A percentile compares a stretch with the other conserved stretches of the same genome.
phyloP scores from a whole-genome alignment of 1,140 invertebrate genomes.

The Aporrectodea caliginosa region DNA sequence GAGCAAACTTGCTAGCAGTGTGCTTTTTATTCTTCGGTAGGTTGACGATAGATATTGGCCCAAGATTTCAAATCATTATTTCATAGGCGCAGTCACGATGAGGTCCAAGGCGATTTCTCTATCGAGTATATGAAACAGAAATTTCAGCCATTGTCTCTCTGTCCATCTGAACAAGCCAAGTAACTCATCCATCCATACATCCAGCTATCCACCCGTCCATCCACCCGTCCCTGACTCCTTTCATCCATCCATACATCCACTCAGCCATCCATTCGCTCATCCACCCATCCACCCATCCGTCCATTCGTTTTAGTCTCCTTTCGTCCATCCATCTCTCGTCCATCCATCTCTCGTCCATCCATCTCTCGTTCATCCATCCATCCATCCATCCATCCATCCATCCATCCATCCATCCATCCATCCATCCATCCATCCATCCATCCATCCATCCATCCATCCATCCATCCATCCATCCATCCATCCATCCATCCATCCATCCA shows the following conservation, averaged over 20 bases:
- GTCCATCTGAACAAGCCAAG: not conserved
- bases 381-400: slow-evolving; percentile 14
- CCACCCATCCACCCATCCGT: slow-evolving; percentile 12
- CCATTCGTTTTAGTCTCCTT: not conserved
- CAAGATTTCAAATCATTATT: too few species aligned
- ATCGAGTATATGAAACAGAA: too few species aligned
- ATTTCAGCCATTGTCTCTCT: too few species aligned
- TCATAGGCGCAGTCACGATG: too few species aligned
- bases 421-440: slow-evolving; percentile 16
- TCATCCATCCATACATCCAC: slow-evolving; percentile 8
- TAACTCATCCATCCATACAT: not conserved
- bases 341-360: too few species aligned
- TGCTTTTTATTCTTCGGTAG: too few species aligned
- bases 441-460: slow-evolving; percentile 10
- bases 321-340: slow-evolving; percentile 5
- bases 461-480: slow-evolving; percentile 1
- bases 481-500: slow-evolving; percentile 16
- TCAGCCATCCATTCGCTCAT: not conserved
- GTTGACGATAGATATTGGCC: too few species aligned
- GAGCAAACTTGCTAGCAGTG: too few species aligned
- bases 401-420: slow-evolving; percentile 16
- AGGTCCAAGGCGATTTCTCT: too few species aligned
- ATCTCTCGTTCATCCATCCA: too few species aligned
- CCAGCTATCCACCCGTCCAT: slow-evolving; percentile 7
- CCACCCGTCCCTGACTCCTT: slow-evolving; percentile 6